phyloP scores from a whole-genome alignment of 2,797 vertebrate genomes.

The Oryzias dopingdopingensis region DNA sequence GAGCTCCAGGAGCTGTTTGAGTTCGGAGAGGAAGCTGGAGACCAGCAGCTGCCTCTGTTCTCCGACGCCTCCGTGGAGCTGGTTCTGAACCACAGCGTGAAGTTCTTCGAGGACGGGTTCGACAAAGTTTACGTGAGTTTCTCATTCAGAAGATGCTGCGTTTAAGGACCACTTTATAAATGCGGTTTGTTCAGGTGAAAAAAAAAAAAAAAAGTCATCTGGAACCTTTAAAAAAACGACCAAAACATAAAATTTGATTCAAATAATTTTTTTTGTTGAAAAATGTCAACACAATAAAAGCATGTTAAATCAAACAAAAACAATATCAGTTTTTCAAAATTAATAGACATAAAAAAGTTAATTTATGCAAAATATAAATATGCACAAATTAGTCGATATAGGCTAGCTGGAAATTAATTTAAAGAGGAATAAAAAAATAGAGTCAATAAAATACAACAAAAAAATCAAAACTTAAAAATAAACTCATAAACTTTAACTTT shows the following conservation, averaged over 20 bases:
- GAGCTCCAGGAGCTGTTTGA: slow-evolving; percentile 45
- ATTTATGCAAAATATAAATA: neutral
- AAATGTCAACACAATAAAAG: slow-evolving; percentile 6
- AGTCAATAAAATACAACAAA: too few relatives aligned
- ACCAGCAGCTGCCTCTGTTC: slow-evolving; percentile 36
- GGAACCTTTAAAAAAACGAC: too few relatives aligned
- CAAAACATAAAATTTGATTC: neutral
- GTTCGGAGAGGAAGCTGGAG: slow-evolving; percentile 52
- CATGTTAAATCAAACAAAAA: neutral
- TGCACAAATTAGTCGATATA: too few relatives aligned
- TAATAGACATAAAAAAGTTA: neutral
- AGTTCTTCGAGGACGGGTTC: slow-evolving; percentile 17
- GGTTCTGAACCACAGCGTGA: neutral
- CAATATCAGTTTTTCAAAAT: too few relatives aligned
- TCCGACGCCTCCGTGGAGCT: slow-evolving; percentile 38
- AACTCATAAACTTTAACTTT: too few relatives aligned
- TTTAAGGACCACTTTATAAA: neutral
- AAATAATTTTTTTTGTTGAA: too few relatives aligned
- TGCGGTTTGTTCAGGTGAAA: too few relatives aligned
- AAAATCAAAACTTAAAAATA: too few relatives aligned
- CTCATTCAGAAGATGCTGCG: accelerated
- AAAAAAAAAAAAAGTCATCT: too few relatives aligned
- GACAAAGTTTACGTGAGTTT: slow-evolving; percentile 48
- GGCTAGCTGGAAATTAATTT: too few relatives aligned
- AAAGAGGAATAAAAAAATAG: too few relatives aligned